phyloP scores from a whole-genome alignment of 1,140 invertebrate genomes.

The Steinernema khuongi region DNA sequence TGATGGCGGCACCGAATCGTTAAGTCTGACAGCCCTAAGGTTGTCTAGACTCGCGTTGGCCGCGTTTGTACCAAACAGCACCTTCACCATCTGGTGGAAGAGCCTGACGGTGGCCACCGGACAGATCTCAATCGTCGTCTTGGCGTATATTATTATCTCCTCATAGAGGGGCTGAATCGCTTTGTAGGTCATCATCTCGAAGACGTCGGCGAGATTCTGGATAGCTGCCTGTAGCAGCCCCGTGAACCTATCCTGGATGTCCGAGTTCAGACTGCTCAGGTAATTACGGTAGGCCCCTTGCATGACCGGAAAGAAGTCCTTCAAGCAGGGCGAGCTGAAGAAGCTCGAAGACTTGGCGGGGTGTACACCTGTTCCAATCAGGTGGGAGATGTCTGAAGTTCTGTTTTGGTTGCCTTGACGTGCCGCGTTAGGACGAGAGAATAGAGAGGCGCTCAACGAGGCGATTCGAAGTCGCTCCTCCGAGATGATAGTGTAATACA shows the following conservation, averaged over 20 bases:
- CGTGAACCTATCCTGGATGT: neutral
- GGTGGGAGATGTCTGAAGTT: neutral
- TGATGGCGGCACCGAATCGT: neutral
- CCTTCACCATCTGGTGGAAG: constrained; percentile 13
- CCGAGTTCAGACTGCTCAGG: constrained; percentile 1
- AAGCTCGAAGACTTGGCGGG: neutral
- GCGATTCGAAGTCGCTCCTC: neutral
- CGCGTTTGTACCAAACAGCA: neutral
- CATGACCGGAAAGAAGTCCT: neutral
- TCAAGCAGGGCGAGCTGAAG: neutral
- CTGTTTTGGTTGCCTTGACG: neutral
- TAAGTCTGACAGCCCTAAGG: neutral
- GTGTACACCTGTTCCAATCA: neutral
- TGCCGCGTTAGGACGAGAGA: neutral
- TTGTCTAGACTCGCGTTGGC: neutral
- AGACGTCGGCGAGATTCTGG: neutral
- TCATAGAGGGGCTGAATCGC: neutral
- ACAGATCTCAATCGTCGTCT: neutral
- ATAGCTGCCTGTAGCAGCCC: neutral
- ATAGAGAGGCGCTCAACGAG: neutral
- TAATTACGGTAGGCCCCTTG: constrained; percentile 1
- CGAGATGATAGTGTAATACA: constrained; percentile 6
- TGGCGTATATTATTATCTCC: neutral
- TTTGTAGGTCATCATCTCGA: constrained; percentile 15
- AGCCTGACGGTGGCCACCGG: neutral